phyloP scores from a whole-genome alignment of 37 sponge, comb jelly and placozoan genomes.

The Aphrocallistes beatrix region DNA sequence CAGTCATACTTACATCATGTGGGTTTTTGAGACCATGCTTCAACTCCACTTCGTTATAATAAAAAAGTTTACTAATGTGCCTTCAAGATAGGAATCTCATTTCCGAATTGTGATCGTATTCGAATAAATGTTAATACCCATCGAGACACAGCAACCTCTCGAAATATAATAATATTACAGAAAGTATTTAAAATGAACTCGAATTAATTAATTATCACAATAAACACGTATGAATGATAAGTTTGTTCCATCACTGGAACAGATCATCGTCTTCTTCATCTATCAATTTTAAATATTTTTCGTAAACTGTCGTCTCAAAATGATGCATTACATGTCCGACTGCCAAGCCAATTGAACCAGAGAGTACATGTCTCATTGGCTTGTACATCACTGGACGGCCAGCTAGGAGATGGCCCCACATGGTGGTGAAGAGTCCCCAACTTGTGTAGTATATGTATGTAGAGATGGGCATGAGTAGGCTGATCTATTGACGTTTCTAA shows the following conservation, averaged over 20 bases:
- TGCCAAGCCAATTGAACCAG: neutral
- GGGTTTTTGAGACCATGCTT: too few relatives aligned
- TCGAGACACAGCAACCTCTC: too few relatives aligned
- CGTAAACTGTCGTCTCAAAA: neutral
- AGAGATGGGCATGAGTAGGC: neutral
- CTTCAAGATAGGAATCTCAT: too few relatives aligned
- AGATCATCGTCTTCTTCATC: neutral
- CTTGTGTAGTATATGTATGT: neutral
- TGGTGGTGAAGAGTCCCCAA: slow-evolving; percentile 10
- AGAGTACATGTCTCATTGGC: neutral
- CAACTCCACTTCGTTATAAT: too few relatives aligned
- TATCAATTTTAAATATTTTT: neutral
- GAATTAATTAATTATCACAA: neutral
- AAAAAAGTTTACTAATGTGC: too few relatives aligned
- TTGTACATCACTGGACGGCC: neutral
- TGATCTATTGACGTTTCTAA: too few relatives aligned
- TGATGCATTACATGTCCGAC: neutral
- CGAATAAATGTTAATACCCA: too few relatives aligned
- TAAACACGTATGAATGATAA: neutral
- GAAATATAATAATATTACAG: neutral
- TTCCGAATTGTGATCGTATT: too few relatives aligned
- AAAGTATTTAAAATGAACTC: neutral
- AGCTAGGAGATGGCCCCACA: neutral
- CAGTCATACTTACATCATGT: too few relatives aligned
- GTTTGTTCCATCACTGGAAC: neutral